phyloP scores from a whole-genome alignment of 2,113 vertebrate genomes.

The Colistium nudipinnis region DNA sequence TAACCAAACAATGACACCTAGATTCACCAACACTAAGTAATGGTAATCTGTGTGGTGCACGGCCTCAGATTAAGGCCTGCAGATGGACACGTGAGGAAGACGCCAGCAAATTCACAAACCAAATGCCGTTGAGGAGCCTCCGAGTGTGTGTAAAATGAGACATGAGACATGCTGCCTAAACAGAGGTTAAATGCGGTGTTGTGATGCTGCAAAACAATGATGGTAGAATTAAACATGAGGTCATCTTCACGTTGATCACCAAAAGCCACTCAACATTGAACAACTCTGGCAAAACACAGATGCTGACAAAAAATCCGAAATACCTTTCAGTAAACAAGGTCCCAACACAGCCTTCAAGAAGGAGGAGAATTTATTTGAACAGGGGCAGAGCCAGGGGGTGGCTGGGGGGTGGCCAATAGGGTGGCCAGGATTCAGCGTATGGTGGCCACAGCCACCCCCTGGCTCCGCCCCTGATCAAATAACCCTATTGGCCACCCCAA shows the following conservation, averaged over 20 bases:
- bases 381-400: no score
- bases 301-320: background rate
- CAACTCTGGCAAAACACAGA: background rate
- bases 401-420: no score
- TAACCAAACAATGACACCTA: background rate
- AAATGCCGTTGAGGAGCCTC: background rate
- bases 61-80: constrained; percentile 29
- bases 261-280: background rate
- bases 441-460: no score
- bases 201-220: constrained; percentile 10
- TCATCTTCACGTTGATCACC: background rate
- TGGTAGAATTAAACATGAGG: background rate
- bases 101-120: background rate
- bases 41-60: constrained; percentile 37
- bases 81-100: background rate
- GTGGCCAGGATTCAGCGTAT: no score
- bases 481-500: no score
- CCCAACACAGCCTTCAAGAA: background rate
- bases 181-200: background rate
- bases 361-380: background rate
- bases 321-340: background rate
- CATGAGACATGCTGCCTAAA: background rate
- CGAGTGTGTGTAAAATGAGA: background rate
- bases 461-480: no score
- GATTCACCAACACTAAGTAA: constrained; percentile 16